Percentiles rank a stretch among this genome's conserved stretches.
Evolutionary conservation across 2,888 invertebrate genomes (phyloP).

Genomic region (Caenorhabditis sp.): DNA sequence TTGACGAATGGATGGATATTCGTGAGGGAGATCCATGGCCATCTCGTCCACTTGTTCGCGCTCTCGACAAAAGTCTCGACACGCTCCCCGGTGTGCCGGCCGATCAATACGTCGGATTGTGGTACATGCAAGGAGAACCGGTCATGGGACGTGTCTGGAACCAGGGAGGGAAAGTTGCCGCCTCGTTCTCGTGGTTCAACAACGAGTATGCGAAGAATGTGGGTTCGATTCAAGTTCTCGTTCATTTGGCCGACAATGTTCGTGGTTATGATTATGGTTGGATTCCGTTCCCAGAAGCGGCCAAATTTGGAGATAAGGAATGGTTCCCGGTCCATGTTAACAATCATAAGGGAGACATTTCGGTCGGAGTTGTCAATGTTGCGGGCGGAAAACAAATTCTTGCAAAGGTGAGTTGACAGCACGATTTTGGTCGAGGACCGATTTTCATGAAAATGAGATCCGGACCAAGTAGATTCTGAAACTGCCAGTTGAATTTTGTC

Average conservation of each 20-base stretch:
- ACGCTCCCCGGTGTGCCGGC: slow-evolving; percentile 49
- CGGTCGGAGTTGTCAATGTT: slow-evolving; percentile 58
- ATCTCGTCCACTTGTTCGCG: slow-evolving; percentile 42
- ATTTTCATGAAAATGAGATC: not conserved
- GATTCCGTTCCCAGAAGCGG: slow-evolving; percentile 63
- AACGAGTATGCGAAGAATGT: slow-evolving; percentile 62
- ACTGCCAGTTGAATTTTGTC: no score
- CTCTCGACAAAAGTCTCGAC: slow-evolving; percentile 52
- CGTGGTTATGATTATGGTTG: slow-evolving; percentile 66
- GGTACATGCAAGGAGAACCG: slow-evolving; percentile 59
- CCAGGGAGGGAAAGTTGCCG: slow-evolving; percentile 61
- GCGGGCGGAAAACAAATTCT: slow-evolving; percentile 63
- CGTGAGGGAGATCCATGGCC: slow-evolving; percentile 64
- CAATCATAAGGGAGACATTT: slow-evolving; percentile 62
- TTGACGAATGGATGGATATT: slow-evolving; percentile 66
- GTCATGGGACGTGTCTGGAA: slow-evolving; percentile 66
- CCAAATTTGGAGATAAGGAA: slow-evolving; percentile 57
- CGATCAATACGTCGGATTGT: slow-evolving; percentile 64
- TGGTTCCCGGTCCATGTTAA: slow-evolving; percentile 59
- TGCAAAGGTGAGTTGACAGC: slow-evolving; percentile 55
- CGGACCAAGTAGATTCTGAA: no score
- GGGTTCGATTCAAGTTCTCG: slow-evolving; percentile 57
- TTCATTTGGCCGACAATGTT: slow-evolving; percentile 61
- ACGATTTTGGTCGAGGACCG: not conserved
- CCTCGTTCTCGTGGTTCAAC: slow-evolving; percentile 61